These are phyloP conservation scores for Drosophila ochracea DNA, from an alignment of 2,888 invertebrate genomes.

Conservation along the genomic window DNA sequence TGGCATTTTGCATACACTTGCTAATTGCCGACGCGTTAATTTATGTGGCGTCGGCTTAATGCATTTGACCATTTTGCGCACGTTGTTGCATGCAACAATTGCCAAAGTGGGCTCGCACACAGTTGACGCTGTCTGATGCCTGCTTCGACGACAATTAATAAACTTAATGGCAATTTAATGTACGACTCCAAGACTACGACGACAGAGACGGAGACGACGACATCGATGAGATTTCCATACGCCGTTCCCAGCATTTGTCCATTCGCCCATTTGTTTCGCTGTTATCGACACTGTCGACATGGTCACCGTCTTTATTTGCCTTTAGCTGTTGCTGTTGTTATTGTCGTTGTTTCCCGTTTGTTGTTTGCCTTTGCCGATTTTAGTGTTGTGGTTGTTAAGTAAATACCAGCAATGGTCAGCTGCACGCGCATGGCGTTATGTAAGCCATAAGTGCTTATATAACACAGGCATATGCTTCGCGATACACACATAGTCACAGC, in stretches of 20 bases:
- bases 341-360: conserved; percentile 28
- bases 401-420: conserved; percentile 61
- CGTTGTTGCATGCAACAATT: conserved; percentile 72
- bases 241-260: conserved; percentile 7
- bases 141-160: conserved; percentile 77
- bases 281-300: conserved; percentile 67
- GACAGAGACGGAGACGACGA: not conserved
- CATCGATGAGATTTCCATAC: conserved; percentile 19
- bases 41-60: conserved; percentile 80
- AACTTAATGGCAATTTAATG: conserved; percentile 81
- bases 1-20: conserved; percentile 80
- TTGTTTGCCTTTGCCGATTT: conserved; percentile 69
- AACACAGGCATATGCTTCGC: conserved; percentile 19
- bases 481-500: not conserved
- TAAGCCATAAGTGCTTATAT: conserved; percentile 15
- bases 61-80: conserved; percentile 64
- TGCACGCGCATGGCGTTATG: conserved; percentile 29
- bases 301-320: conserved; percentile 68
- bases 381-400: conserved; percentile 31
- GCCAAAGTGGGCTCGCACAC: conserved; percentile 41
- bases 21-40: conserved; percentile 80
- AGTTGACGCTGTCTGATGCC: conserved; percentile 40
- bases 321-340: conserved; percentile 20
- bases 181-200: conserved; percentile 41
- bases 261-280: conserved; percentile 39